Evolutionary conservation across 2,888 invertebrate genomes (phyloP), one percentile per base, ranked within the genome.

Genomic region (Tuberolachnus salignus): DNA sequence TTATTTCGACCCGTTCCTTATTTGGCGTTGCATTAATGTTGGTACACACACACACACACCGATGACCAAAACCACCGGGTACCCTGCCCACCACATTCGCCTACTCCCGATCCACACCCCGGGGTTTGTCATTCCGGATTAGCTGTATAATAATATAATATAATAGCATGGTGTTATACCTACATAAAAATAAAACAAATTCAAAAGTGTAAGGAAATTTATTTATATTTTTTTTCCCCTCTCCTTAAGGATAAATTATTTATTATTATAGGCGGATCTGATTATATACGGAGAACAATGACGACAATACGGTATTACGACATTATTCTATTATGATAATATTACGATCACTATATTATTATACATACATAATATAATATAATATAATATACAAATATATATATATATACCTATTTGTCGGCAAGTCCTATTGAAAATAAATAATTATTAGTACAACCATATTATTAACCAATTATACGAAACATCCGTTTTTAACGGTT

Each of bases 51-150:
- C 59, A 9, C 1, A 55, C 55, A n/a, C 55, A 13, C 9, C 19
- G 49, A 26, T 21, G 75, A 46, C 57, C 4, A 75, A 75, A 75
- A 75, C 66, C 46, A 66, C 66, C 46, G 66, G 21, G 3, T 44
- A 66, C 75, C 67, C 67, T 75, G 49, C 75, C 75, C 75, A 75
- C 75, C 10, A 6, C 46, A 75, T 57, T 75, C 75, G 75, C 75
- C 75, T 75, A 75, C 75, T 57, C 75, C 46, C 57, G 42, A 75
- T 57, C 55, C 75, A 75, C 75, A 75, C 75, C 64, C 75, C 75
- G 57, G 67, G 21, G 53, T 67, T 59, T 67, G 49, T 75, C 26
- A 67, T 67, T 75, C 26, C 57, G 16, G 16, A 67, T 67, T 75
- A 75, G 34, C n/a, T n/a, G 34, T 34, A 34, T 34, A 34, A 3